Base-by-base conservation (phyloP, 2,113 vertebrate genomes). In the Patagioenas fasciata region DNA sequence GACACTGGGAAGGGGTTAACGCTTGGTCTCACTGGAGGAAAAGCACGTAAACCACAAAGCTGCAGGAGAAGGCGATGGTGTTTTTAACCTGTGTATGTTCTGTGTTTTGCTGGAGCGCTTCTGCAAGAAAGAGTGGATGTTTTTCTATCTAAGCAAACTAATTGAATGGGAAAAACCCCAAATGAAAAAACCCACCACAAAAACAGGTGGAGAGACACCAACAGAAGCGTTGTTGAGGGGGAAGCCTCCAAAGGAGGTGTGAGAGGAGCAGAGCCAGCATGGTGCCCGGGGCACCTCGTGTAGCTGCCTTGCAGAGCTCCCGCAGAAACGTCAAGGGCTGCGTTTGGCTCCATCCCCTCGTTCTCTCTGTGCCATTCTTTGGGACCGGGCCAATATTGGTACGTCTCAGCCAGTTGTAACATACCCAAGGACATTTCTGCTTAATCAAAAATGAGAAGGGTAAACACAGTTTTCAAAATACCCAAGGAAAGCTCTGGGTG, bases 251-350 rank as follows among this genome's bases (percentile, higher is more conserved):
- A 32, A 47, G 44, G 10, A 47, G 44, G 44, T 47, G 44, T 47
- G 44, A 47, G 44, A 47, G 44, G 44, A 47, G 44, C 44, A 47
- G 44, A 47, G 44, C 44, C 44, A 47, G 9, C 44, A 14, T 47
- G 7, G 44, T 47, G 44, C 44, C 44, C 44, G 10, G 44, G 44
- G 8, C 44, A 9, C 44, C 44, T 47, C 18, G 17, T 47, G 44
- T 47, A 18, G 44, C 44, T 18, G 18, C 44, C 44, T 11, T 13
- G 58, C 42, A 82, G 66, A 69, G 32, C 58, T 73, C 58, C 62
- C n/a, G 15, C 19, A 9, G 78, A 11, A 61, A 20, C 0, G 0
- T 3, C 2, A 4, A 73, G 60, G 18, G 32, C n/a, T 0, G 1
- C 6, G 0, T 28, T 69, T 72, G 58, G 40, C 62, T 72, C 85